phyloP scores from a whole-genome alignment of 2,888 invertebrate species.

The Deilephila porcellus region DNA sequence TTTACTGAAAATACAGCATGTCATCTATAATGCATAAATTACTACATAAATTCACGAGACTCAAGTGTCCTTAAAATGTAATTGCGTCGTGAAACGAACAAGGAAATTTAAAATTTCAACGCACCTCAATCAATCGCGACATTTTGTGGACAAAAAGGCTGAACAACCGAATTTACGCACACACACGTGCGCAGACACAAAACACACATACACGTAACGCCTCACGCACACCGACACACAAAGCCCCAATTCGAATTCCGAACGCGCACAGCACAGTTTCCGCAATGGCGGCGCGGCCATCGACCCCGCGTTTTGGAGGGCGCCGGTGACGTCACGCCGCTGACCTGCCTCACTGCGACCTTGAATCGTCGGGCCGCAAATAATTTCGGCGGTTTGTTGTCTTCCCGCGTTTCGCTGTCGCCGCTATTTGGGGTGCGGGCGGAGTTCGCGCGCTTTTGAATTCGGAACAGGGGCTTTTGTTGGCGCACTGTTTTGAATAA shows the following conservation, averaged over 20 bases:
- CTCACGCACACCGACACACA: conserved; percentile 65
- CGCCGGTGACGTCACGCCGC: conserved; percentile 78
- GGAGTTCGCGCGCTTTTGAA: conserved; percentile 36
- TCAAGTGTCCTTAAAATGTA: conserved; percentile 13
- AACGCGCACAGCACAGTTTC: conserved; percentile 81
- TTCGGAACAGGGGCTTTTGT: conserved; percentile 32
- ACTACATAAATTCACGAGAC: background rate
- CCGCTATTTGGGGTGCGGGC: conserved; percentile 53
- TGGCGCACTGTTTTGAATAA: conserved; percentile 18
- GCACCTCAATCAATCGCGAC: conserved; percentile 17
- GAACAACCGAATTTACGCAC: conserved; percentile 46
- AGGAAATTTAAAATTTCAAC: conserved; percentile 23
- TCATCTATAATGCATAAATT: background rate
- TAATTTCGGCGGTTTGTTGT: conserved; percentile 58
- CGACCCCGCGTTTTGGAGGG: conserved; percentile 80
- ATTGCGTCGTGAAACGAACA: conserved; percentile 15
- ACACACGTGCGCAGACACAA: conserved; percentile 52
- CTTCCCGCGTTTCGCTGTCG: conserved; percentile 45
- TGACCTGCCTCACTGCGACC: conserved; percentile 80
- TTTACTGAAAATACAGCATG: background rate
- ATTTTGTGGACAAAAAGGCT: conserved; percentile 26
- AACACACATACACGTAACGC: conserved; percentile 43
- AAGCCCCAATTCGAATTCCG: conserved; percentile 82
- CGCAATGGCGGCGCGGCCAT: conserved; percentile 77
- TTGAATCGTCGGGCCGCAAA: conserved; percentile 63